phyloP scores from a whole-genome alignment of 2,113 vertebrate species.

The Clarias gariepinus region DNA sequence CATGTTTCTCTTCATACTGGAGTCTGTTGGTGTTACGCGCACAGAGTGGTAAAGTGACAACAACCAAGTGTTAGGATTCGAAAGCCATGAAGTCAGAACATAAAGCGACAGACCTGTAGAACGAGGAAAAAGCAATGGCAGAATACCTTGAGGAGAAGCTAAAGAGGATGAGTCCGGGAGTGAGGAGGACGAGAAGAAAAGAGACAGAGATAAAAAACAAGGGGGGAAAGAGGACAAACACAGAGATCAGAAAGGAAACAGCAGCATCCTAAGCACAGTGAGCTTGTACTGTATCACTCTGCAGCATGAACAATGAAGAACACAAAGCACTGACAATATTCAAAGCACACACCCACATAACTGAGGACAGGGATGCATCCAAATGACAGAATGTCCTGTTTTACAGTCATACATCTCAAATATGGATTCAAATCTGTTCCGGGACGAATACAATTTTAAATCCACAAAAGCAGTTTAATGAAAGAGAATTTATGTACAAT shows the following conservation, averaged over 20 bases:
- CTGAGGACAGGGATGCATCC: background rate
- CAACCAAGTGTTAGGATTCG: background rate
- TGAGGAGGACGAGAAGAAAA: slow-evolving; percentile 62
- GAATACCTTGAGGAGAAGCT: slow-evolving; percentile 78
- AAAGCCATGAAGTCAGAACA: slow-evolving; percentile 45
- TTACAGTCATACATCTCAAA: background rate
- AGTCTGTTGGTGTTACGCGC: background rate
- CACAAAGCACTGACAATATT: background rate
- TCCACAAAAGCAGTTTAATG: background rate
- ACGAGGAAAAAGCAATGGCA: background rate
- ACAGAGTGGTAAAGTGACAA: background rate
- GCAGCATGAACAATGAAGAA: background rate
- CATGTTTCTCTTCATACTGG: background rate
- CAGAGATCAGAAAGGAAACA: slow-evolving; percentile 45
- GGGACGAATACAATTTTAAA: background rate
- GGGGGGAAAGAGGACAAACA: slow-evolving; percentile 50
- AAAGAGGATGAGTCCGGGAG: slow-evolving; percentile 68
- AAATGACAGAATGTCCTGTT: background rate
- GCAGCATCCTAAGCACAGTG: background rate
- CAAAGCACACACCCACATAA: background rate
- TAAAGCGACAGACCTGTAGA: slow-evolving; percentile 58
- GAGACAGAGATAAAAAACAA: slow-evolving; percentile 46
- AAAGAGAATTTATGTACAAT: background rate
- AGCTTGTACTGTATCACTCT: background rate
- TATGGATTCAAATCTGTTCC: background rate